A percentile compares a stretch with the other conserved stretches of the same genome.
Conservation (phyloP, 2,888 invertebrate species). For the Andrena bicolor region DNA sequence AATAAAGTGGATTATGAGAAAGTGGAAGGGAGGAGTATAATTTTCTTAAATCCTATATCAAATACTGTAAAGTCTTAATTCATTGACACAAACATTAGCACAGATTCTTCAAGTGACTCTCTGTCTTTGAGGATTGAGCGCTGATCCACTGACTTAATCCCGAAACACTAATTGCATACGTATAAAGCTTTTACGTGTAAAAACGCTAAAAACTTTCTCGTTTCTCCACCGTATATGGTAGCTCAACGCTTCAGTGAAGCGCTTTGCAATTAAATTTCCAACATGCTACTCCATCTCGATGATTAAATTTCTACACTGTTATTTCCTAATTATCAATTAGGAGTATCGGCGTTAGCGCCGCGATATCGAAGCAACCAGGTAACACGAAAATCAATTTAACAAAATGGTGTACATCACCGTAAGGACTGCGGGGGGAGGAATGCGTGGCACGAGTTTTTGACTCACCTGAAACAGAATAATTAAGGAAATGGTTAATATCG, state of each 20-base stretch:
- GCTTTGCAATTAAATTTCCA: constrained; percentile 18
- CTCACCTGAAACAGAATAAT: constrained; percentile 78
- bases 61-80: not conserved
- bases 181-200: constrained; percentile 2
- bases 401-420: constrained; percentile 7
- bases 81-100: constrained; percentile 2
- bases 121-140: not conserved
- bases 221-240: not conserved
- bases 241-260: constrained; percentile 19
- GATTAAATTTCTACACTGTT: constrained; percentile 15
- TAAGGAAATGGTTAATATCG: constrained; percentile 46
- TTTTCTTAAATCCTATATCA: not conserved
- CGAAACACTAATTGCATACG: constrained; percentile 17
- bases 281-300: not conserved
- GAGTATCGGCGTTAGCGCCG: not conserved
- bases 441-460: constrained; percentile 13
- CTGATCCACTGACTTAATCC: constrained; percentile 38
- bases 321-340: constrained; percentile 25
- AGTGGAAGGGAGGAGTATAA: not conserved
- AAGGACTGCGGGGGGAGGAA: not conserved
- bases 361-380: not conserved
- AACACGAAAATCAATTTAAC: not conserved
- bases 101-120: not conserved
- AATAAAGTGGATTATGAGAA: not conserved
- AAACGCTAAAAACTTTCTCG: constrained; percentile 30